Conservation (phyloP, 92 coral and sea anemone species). For the Epizoanthus fatuus region DNA sequence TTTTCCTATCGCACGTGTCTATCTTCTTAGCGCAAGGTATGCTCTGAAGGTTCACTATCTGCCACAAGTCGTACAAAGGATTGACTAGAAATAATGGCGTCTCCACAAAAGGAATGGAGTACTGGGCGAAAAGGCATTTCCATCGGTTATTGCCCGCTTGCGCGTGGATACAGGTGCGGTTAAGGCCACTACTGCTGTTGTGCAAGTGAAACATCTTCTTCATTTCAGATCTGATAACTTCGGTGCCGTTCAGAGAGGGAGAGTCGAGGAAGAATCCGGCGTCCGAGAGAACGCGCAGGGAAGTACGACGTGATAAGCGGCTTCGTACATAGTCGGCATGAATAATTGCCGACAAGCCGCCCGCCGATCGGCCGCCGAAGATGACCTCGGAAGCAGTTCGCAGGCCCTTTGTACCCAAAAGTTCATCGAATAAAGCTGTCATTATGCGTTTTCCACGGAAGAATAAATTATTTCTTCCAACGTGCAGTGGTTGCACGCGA, state of each 20-base stretch:
- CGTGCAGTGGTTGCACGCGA: constrained; percentile 22
- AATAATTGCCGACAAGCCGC: constrained; percentile 54
- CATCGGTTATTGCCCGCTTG: constrained; percentile 20
- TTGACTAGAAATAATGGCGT: constrained; percentile 43
- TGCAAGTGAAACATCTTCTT: constrained; percentile 35
- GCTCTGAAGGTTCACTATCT: constrained; percentile 32
- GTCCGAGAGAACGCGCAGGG: constrained; percentile 50
- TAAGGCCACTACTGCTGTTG: constrained; percentile 25
- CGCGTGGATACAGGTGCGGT: constrained; percentile 44
- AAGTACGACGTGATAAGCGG: constrained; percentile 36
- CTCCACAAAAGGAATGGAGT: constrained; percentile 22
- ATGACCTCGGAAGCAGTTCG: constrained; percentile 55
- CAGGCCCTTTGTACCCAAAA: constrained; percentile 48
- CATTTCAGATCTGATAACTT: constrained; percentile 25
- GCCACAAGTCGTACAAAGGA: constrained; percentile 53
- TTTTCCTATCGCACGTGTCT: constrained; percentile 41
- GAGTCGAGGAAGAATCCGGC: constrained; percentile 51
- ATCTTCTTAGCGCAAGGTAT: constrained; percentile 46
- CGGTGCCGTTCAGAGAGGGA: constrained; percentile 49
- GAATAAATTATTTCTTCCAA: constrained; percentile 30
- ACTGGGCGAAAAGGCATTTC: constrained; percentile 55
- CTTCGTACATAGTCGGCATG: constrained; percentile 53
- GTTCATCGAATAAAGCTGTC: constrained; percentile 39
- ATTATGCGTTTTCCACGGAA: constrained; percentile 46
- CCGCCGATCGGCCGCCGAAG: constrained; percentile 59